Evolutionary conservation across 2,113 vertebrate genomes (phyloP), one percentile per base, ranked within the genome.

Genomic region (Oceanodroma tethys): DNA sequence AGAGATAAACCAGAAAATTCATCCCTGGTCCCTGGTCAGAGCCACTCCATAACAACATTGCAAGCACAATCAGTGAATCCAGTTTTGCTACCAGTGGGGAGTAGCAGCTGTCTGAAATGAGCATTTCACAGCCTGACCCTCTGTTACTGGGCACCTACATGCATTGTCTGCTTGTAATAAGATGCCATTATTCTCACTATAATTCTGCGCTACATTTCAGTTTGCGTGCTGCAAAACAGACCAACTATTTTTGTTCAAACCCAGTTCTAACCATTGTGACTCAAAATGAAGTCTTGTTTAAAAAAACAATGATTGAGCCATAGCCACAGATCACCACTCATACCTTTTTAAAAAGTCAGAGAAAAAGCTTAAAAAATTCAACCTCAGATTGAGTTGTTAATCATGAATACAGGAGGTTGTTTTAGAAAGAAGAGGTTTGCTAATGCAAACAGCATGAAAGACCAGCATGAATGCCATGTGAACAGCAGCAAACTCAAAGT

Each of bases 381-480:
- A 1, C 29, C 25, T 85, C 16, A 29, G 58, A 40, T 22, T 45
- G 60, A 70, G 66, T 72, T 81, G 66, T 73, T 94, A 94, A 96
- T 79, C 60, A 42, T 38, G 52, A 86, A 86, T 86, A 73, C 9
- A 68, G 52, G 56, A 73, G 32, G 32, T 23, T 75, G 81, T 63
- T 81, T 90, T 72, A 71, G 94, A 94, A 96, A 86, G 65, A 75
- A 91, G 72, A 90, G 32, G 34, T 80, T 97, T 96, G 52, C 47
- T 87, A 78, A 94, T 88, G 71, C 73, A 60, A 95, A 86, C 82
- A 96, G 81, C 93, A 67, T 82, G 93, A 71, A 90, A 67, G 30
- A 95, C 52, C 91, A 90, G 73, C 82, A 30, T 58, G 92, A 94
- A 81, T 73, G 14, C 50, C 56, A 12, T 22, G 16, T n/a, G 73